A percentile compares a stretch with the other conserved stretches of the same genome.
Conservation (phyloP, 2,888 invertebrate species). For the Taenaris catops region DNA sequence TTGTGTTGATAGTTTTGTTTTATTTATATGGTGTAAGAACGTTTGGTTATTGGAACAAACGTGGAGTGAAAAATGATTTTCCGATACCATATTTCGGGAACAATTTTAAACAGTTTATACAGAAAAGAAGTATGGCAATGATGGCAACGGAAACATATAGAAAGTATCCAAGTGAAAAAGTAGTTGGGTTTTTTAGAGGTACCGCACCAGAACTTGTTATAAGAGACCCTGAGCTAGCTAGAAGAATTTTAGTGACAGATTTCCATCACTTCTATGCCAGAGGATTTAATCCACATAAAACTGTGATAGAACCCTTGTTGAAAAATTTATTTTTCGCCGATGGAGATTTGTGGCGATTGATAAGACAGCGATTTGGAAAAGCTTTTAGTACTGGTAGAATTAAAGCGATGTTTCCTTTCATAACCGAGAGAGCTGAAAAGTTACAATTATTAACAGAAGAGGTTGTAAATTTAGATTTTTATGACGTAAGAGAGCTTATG, state of each 20-base stretch:
- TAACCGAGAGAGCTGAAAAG: slow-evolving; percentile 56
- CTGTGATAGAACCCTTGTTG: slow-evolving; percentile 52
- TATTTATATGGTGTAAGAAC: slow-evolving; percentile 50
- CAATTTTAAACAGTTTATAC: slow-evolving; percentile 45
- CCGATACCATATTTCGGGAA: slow-evolving; percentile 53
- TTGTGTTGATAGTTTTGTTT: slow-evolving; percentile 31
- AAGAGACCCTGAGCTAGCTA: slow-evolving; percentile 57
- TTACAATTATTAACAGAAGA: slow-evolving; percentile 49
- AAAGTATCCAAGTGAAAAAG: slow-evolving; percentile 56
- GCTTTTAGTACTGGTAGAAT: slow-evolving; percentile 62
- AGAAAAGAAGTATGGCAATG: slow-evolving; percentile 53
- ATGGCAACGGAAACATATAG: slow-evolving; percentile 48
- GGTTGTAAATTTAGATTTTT: slow-evolving; percentile 40
- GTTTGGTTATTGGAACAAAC: slow-evolving; percentile 56
- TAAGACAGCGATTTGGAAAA: slow-evolving; percentile 58
- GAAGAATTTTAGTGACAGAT: slow-evolving; percentile 53
- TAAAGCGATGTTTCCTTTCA: slow-evolving; percentile 64
- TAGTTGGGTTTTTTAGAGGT: slow-evolving; percentile 56
- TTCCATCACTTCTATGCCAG: slow-evolving; percentile 53
- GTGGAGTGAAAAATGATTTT: slow-evolving; percentile 52
- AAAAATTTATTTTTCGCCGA: slow-evolving; percentile 63
- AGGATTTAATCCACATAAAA: slow-evolving; percentile 51
- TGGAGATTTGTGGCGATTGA: slow-evolving; percentile 59
- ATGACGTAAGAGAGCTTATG: slow-evolving; percentile 61
- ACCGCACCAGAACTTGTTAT: slow-evolving; percentile 51